Conservation (phyloP, 92 coral and sea anemone species). For the Paramuricea clavata region DNA sequence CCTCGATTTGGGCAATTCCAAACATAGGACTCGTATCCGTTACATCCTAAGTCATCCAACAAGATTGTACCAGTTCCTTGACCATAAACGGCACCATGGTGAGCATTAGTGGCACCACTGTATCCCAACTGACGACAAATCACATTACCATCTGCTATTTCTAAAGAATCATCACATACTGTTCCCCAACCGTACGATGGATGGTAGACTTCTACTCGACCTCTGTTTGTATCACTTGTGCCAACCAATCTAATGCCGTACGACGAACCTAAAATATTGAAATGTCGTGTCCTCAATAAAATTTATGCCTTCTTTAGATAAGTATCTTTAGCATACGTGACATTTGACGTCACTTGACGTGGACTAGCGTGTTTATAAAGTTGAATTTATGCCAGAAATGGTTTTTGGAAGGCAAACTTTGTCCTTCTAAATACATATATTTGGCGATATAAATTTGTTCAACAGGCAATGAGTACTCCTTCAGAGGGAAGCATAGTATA, state of each 20-base stretch:
- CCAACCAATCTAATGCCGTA: background rate
- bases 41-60: background rate
- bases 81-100: background rate
- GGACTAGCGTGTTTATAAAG: too few species aligned
- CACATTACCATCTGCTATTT: background rate
- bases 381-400: too few species aligned
- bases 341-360: too few species aligned
- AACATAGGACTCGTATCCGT: background rate
- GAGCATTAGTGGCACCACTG: background rate
- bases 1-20: background rate
- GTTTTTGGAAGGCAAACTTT: too few species aligned
- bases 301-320: too few species aligned
- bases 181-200: too few species aligned
- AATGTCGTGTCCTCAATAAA: background rate
- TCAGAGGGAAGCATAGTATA: too few species aligned
- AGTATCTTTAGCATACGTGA: too few species aligned
- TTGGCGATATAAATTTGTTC: too few species aligned
- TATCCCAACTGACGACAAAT: constrained; percentile 26
- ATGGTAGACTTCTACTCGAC: constrained; percentile 5
- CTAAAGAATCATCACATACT: constrained; percentile 16
- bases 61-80: background rate
- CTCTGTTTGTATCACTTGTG: background rate
- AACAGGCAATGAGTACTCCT: too few species aligned
- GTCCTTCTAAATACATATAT: too few species aligned
- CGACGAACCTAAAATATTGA: background rate